Base-by-base conservation (phyloP, 1,140 invertebrate species). In the Drosophila truncata region DNA sequence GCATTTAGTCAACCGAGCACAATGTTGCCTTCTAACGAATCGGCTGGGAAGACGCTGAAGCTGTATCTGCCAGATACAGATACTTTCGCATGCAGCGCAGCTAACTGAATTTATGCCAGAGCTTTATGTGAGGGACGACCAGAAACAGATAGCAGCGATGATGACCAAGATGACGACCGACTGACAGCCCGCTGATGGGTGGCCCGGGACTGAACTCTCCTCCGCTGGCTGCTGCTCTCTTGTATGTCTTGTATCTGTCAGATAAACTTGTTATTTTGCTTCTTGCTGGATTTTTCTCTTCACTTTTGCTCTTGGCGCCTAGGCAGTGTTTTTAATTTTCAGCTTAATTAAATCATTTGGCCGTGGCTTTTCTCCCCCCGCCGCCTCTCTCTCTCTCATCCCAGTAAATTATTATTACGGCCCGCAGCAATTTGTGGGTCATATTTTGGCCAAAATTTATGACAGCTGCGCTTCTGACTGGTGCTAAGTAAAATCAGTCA, bases 41-140 rank as follows among this genome's bases (percentile, higher is more conserved):
- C 58, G 44, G 54, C 42, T 20, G 33, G 67, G 39, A 73, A 83
- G 85, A 88, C 88, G 69, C 73, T 75, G 85, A 88, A 83, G 69
- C 73, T 75, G 16, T 31, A 81, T 88, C 85, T 81, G 77, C 80
- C 66, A 87, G 84, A 80, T 85, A 84, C 76, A 80, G 81, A 88
- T 87, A 87, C 77, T 88, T 81, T 90, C 70, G 85, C 70, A 90
- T 88, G 85, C 84, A 88, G 46, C 70, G 44, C 80, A 84, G 80
- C 84, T 81, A 84, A 84, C 85, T 84, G 85, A 90, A 90, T 88
- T 88, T 75, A 81, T 90, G 85, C 88, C 84, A 71, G 85, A 35
- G 80, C 73, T 84, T 78, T 81, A 82, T 84, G 82, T 69, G 63
- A 54, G 46, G 52, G 39, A 55, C 52, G 41, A 77, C 73, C 75